Percentiles rank a stretch among this genome's conserved stretches.
phyloP scores from a whole-genome alignment of 2,888 invertebrate genomes.

The Autographa gamma region DNA sequence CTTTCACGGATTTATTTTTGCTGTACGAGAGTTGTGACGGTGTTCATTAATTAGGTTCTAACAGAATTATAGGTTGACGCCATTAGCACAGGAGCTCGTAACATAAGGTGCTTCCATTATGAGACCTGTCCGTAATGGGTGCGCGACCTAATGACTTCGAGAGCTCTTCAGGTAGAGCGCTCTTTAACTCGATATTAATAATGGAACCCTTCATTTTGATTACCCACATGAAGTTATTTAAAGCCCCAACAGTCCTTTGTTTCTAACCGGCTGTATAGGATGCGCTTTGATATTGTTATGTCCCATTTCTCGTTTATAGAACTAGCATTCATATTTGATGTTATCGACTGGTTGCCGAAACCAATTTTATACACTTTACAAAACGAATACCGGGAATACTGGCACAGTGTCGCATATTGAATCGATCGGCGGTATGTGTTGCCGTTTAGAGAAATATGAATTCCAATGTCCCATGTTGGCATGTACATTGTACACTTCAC shows the following conservation, averaged over 20 bases:
- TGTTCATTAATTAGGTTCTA: slow-evolving; percentile 73
- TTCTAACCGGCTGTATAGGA: slow-evolving; percentile 16
- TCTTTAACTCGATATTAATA: slow-evolving; percentile 78
- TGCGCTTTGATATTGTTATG: slow-evolving; percentile 17
- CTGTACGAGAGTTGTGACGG: slow-evolving; percentile 31
- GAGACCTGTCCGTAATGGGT: slow-evolving; percentile 72
- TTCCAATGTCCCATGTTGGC: slow-evolving; percentile 52
- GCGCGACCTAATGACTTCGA: slow-evolving; percentile 74
- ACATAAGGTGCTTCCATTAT: slow-evolving; percentile 78
- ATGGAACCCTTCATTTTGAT: slow-evolving; percentile 68
- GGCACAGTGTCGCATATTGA: slow-evolving; percentile 31
- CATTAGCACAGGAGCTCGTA: slow-evolving; percentile 71
- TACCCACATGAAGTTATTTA: slow-evolving; percentile 51
- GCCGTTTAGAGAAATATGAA: slow-evolving; percentile 56
- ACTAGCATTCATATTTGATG: slow-evolving; percentile 33
- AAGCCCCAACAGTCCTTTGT: slow-evolving; percentile 28
- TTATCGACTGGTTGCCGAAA: slow-evolving; percentile 29
- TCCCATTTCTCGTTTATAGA: slow-evolving; percentile 15
- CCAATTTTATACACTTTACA: slow-evolving; percentile 42
- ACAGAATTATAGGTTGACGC: slow-evolving; percentile 69
- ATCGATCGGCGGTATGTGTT: slow-evolving; percentile 42
- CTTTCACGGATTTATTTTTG: slow-evolving; percentile 17
- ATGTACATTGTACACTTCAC: slow-evolving; percentile 23
- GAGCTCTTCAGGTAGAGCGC: slow-evolving; percentile 75
- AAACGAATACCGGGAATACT: slow-evolving; percentile 42